A percentile compares a stretch with the other conserved stretches of the same genome.
Conservation (phyloP, 2,888 invertebrate species). For the Oxystoma pomonae region DNA sequence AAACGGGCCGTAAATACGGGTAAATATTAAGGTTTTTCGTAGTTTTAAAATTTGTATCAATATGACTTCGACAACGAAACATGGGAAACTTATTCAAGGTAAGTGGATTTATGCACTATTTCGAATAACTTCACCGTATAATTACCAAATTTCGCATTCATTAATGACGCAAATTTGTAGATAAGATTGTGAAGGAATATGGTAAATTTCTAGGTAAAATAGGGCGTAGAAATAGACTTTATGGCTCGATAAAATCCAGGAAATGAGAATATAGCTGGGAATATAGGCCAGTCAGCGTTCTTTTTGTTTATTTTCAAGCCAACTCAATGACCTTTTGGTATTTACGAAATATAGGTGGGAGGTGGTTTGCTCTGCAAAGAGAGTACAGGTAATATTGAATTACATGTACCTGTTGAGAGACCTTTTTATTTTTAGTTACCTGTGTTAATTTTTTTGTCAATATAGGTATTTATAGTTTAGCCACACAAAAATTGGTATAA, state of each 20-base stretch:
- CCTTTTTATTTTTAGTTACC: too few species aligned
- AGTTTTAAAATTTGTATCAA: not conserved
- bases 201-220: not conserved
- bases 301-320: conserved; percentile 24
- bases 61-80: conserved; percentile 27
- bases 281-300: not conserved
- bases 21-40: not conserved
- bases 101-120: too few species aligned
- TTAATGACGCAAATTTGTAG: too few species aligned
- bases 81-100: conserved; percentile 23
- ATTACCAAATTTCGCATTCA: too few species aligned
- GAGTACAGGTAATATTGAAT: too few species aligned
- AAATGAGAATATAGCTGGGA: not conserved
- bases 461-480: too few species aligned
- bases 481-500: too few species aligned
- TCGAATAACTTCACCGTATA: too few species aligned
- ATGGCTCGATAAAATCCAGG: not conserved
- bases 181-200: too few species aligned
- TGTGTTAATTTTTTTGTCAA: too few species aligned
- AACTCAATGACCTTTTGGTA: conserved; percentile 20
- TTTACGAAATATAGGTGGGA: not conserved
- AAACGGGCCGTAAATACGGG: not conserved
- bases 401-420: too few species aligned
- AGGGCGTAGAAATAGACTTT: not conserved
- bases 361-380: too few species aligned